Evolutionary conservation across 2,797 vertebrate species (phyloP).

Genomic region (Micromesistius poutassou): DNA sequence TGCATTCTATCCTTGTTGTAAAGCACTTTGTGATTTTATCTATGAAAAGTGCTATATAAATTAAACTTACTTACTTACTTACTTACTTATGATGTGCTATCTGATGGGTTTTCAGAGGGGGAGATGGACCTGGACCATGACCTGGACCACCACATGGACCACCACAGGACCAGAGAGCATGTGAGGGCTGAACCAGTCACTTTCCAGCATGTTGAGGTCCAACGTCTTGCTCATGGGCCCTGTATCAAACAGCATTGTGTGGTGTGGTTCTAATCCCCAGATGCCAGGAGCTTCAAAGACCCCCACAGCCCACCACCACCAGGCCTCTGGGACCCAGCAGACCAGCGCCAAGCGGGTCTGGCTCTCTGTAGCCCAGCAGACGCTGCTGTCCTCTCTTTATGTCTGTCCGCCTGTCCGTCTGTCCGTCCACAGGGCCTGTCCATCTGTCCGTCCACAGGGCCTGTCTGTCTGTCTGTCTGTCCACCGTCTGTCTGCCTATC

Average conservation of each 20-base stretch:
- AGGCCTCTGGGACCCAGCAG: not conserved
- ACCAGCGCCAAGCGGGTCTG: not conserved
- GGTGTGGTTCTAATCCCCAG: not conserved
- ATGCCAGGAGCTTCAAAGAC: not conserved
- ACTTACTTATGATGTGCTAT: not conserved
- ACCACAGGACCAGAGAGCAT: not conserved
- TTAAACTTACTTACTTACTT: too few relatives aligned
- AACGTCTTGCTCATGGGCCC: not conserved
- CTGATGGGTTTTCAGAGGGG: conserved; percentile 15
- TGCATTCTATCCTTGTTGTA: too few relatives aligned
- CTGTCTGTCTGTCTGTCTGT: too few relatives aligned
- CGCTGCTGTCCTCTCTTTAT: not conserved
- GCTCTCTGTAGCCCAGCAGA: not conserved
- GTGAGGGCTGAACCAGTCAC: conserved; percentile 18
- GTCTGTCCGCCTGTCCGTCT: too few relatives aligned
- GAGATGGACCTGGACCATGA: conserved; percentile 1
- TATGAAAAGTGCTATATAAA: too few relatives aligned
- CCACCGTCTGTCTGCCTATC: too few relatives aligned
- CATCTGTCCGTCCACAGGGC: not conserved
- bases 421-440: not conserved
- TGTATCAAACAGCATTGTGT: not conserved
- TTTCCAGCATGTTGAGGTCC: not conserved
- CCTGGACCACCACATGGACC: not conserved
- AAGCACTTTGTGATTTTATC: too few relatives aligned
- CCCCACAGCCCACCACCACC: not conserved